Evolutionary conservation across 2,888 invertebrate species (phyloP), one percentile per base, ranked within the genome.

Genomic region (Lissonota sp.): DNA sequence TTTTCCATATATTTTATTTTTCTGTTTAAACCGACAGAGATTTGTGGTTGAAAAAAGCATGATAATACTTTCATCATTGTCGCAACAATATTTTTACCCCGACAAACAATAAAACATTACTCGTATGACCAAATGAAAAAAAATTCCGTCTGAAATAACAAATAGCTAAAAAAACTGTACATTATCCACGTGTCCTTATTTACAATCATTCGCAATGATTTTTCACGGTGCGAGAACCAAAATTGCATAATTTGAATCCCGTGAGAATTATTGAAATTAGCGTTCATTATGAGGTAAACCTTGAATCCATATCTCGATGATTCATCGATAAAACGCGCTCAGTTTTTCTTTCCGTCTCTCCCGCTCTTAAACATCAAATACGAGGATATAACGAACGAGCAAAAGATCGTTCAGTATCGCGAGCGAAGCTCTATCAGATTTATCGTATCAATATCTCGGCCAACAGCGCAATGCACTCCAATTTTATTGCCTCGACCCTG

Each of bases 401-500:
- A 42, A 55, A 51, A 70, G 46, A 64, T 66, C 14, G 51, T 1
- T 7, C 40, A 42, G 1, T 64, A 73, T 86, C 87, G 88, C 86
- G 80, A 12, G 63, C 60, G 26, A 26, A 26, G 26, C 26, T 26
- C 76, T 79, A 85, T 87, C 86, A 79, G 86, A 86, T 86, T 87
- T 88, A 88, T 88, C 86, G 81, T 76, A 83, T 86, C 87, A 84
- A 89, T 88, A 84, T 86, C 53, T 42, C 58, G 53, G 67, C 60
- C 79, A 85, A 89, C 89, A 88, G 67, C 87, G 84, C 84, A 87
- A 79, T 81, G 86, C 88, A 90, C 90, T 91, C 85, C 79, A 84
- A 86, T 88, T 86, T 87, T 87, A 88, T 88, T 88, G 82, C 81
- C 77, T 84, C 80, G 77, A 75, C 76, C 77, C 80, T 73, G 70